Evolutionary conservation across 2,113 vertebrate species (phyloP).

Genomic region (Andinoacara biseriatus): DNA sequence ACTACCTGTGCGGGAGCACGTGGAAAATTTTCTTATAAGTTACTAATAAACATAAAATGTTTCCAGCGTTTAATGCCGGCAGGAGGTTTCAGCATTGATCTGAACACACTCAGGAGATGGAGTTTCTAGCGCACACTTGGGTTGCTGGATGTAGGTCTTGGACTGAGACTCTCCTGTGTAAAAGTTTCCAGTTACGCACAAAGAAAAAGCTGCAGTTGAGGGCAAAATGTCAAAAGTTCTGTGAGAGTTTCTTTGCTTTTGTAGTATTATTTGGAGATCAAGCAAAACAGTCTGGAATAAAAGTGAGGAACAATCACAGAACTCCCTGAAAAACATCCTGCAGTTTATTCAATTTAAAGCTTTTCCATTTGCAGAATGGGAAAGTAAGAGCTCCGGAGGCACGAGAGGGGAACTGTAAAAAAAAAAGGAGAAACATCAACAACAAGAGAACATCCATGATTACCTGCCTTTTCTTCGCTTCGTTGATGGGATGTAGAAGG

Average conservation of each 20-base stretch:
- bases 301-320: background rate
- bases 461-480: background rate
- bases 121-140: background rate
- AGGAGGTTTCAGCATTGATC: background rate
- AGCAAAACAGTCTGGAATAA: background rate
- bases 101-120: background rate
- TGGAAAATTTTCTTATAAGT: background rate
- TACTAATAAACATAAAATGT: background rate
- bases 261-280: conserved; percentile 16
- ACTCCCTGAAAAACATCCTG: background rate
- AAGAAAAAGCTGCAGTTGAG: background rate
- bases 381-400: background rate
- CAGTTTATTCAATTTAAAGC: conserved; percentile 28
- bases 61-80: conserved; percentile 21
- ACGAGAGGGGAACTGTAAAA: background rate
- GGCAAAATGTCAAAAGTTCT: background rate
- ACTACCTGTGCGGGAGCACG: background rate
- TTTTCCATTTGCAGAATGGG: conserved; percentile 17
- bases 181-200: background rate
- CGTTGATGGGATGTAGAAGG: background rate
- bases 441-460: background rate
- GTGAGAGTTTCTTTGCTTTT: conserved; percentile 13
- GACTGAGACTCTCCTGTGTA: background rate
- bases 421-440: background rate
- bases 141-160: background rate